Conservation (phyloP, 2,113 vertebrate genomes). For the Thinocorus orbignyianus region DNA sequence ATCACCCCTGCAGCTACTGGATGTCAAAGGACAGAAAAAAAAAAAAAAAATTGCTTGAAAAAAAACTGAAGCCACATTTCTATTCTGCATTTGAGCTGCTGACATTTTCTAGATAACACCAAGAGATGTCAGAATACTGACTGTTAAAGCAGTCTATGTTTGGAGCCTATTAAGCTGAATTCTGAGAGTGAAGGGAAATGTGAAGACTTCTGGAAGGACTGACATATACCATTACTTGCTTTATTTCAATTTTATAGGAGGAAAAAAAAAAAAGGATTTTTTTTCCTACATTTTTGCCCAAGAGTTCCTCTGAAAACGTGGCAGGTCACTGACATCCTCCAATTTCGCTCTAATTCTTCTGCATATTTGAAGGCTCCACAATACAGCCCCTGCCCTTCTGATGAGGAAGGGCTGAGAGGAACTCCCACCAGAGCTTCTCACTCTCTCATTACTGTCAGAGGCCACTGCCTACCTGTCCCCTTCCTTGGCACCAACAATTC, state of each 20-base stretch:
- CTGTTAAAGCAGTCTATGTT: conserved; percentile 59
- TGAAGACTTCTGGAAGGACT: conserved; percentile 22
- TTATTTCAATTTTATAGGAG: conserved; percentile 7
- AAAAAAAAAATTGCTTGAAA: neutral
- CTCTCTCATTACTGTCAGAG: neutral
- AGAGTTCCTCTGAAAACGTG: neutral
- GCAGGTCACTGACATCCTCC: neutral
- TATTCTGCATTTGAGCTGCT: conserved; percentile 52
- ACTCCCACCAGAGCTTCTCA: neutral
- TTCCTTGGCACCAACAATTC: neutral
- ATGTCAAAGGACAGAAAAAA: conserved; percentile 46
- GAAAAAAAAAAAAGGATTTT: neutral
- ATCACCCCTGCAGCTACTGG: conserved; percentile 38
- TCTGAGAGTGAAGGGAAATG: conserved; percentile 37
- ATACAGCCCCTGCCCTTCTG: neutral
- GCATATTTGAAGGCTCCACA: neutral
- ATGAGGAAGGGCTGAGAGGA: neutral
- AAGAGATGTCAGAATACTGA: conserved; percentile 61
- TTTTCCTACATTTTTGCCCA: neutral
- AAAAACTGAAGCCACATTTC: conserved; percentile 39
- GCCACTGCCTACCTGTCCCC: neutral
- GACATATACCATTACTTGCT: neutral
- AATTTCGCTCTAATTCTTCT: neutral
- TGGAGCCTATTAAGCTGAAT: conserved; percentile 51
- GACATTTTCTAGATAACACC: conserved; percentile 60